Evolutionary conservation across 2,113 vertebrate genomes (phyloP).

Genomic region (Mystacornis crossleyi): DNA sequence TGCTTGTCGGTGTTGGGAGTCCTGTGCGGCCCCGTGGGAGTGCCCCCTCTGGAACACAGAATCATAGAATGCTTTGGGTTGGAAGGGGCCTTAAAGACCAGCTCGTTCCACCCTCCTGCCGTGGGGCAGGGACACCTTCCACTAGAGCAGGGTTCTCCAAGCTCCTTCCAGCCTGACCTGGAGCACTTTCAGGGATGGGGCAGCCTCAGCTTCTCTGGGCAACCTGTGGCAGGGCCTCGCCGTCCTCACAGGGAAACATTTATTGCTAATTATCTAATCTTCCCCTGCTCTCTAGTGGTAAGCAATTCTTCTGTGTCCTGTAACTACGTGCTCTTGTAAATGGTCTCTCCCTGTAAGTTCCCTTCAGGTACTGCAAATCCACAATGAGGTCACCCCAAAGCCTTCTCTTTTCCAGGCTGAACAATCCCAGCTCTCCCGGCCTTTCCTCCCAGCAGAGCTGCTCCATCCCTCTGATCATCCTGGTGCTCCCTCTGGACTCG

Average conservation of each 20-base stretch:
- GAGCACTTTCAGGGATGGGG: background rate
- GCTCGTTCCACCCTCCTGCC: background rate
- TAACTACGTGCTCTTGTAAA: background rate
- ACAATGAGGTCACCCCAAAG: background rate
- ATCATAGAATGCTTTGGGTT: background rate
- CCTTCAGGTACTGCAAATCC: background rate
- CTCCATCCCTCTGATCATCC: background rate
- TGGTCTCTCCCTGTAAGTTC: background rate
- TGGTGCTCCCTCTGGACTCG: background rate
- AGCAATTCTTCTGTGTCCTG: background rate
- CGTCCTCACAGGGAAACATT: background rate
- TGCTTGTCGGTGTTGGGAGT: no score
- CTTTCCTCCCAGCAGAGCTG: fast-evolving
- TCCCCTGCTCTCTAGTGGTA: background rate
- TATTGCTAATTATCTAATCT: background rate
- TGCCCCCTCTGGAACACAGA: background rate
- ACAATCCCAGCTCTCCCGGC: background rate
- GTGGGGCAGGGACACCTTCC: background rate
- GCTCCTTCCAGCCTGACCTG: background rate
- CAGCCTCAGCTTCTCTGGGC: background rate
- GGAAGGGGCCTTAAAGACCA: background rate
- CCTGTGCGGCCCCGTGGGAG: background rate
- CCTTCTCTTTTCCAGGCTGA: background rate
- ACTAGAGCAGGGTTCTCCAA: fast-evolving
- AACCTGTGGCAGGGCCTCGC: background rate